These are phyloP conservation scores for Corythoichthys intestinalis DNA, from an alignment of 2,113 vertebrate species.

Conservation along the genomic window DNA sequence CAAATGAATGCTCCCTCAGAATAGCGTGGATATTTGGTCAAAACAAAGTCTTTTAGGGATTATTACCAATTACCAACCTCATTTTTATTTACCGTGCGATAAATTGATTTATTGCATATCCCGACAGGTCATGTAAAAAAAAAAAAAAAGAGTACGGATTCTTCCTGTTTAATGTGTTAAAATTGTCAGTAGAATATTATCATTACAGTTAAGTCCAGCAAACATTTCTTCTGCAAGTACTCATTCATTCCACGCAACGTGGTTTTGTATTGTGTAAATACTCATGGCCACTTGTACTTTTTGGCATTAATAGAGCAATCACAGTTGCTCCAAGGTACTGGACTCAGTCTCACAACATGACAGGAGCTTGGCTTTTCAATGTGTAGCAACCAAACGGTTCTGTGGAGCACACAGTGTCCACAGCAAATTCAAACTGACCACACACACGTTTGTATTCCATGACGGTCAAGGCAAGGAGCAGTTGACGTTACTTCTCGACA, in stretches of 20 bases:
- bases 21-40: too few relatives aligned
- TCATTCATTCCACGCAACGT: background rate
- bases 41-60: too few relatives aligned
- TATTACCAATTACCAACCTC: too few relatives aligned
- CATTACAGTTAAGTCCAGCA: background rate
- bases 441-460: background rate
- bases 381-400: background rate
- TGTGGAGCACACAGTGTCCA: background rate
- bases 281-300: conserved; percentile 2
- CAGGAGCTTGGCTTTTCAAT: background rate
- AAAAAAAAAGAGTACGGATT: too few relatives aligned
- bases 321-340: background rate
- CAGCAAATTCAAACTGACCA: background rate
- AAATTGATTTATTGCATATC: too few relatives aligned
- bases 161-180: too few relatives aligned
- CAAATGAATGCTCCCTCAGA: too few relatives aligned
- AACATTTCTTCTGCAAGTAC: background rate
- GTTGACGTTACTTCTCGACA: background rate
- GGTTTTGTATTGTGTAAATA: conserved; percentile 11
- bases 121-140: too few relatives aligned
- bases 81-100: too few relatives aligned
- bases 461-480: background rate
- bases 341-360: background rate
- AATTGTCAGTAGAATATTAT: too few relatives aligned
- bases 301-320: background rate